Percentiles rank a stretch among this genome's conserved stretches.
Evolutionary conservation across 2,888 invertebrate species (phyloP).

Genomic region (Frankliniella fusca): DNA sequence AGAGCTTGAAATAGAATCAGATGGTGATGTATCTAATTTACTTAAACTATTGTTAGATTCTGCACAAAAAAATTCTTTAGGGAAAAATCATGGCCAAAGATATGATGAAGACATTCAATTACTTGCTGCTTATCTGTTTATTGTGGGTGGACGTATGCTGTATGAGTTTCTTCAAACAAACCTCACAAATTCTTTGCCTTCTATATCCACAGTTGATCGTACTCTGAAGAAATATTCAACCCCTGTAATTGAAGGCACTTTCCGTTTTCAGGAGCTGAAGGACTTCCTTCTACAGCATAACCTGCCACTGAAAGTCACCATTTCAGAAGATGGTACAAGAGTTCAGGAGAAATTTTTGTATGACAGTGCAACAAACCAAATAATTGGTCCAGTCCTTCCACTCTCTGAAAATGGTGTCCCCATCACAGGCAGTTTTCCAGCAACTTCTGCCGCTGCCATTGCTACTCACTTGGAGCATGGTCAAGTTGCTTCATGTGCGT

Average conservation of each 20-base stretch:
- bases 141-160: not conserved
- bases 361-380: not conserved
- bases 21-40: not conserved
- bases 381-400: not conserved
- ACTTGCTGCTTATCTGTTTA: not conserved
- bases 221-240: not conserved
- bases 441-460: not conserved
- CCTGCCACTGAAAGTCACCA: not conserved
- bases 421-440: not conserved
- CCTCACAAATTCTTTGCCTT: not conserved
- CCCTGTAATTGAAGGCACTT: not conserved
- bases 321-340: not conserved
- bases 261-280: not conserved
- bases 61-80: not conserved
- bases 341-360: not conserved
- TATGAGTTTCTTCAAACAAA: not conserved
- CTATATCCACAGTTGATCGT: not conserved
- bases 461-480: not conserved
- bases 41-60: not conserved
- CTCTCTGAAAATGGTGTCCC: not conserved
- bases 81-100: not conserved
- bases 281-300: not conserved
- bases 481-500: not conserved
- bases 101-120: not conserved
- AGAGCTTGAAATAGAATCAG: not conserved